Evolutionary conservation across 2,797 vertebrate genomes (phyloP), one percentile per base, ranked within the genome.

Genomic region (Poliocrania exsul): DNA sequence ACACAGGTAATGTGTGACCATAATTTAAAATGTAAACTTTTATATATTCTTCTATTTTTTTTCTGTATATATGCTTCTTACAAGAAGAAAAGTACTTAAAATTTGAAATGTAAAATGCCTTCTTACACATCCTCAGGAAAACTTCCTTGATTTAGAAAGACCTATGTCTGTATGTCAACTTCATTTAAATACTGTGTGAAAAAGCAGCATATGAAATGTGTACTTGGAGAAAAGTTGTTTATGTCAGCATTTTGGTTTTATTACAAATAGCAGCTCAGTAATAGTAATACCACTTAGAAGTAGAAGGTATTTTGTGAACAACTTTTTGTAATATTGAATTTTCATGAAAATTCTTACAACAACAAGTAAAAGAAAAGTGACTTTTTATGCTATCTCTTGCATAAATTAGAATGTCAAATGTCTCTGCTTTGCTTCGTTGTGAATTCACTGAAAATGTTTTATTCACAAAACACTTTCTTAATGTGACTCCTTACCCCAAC

Each of bases 201-300:
- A 90, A 89, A 70, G 13, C 37, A 78, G 35, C n/a, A 57, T 44
- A 58, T 74, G 53, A 93, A 92, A 77, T 40, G 11, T 50, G 13
- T 54, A 54, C n/a, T 64, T 82, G 57, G 18, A 84, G 47, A 61
- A 95, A 73, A 2, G 86, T 58, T 60, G 9, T 57, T 71, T 53
- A 80, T 47, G 24, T 94, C 92, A 93, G 64, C 84, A 64, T 70
- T 90, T 88, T 81, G 13, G 4, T 85, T 91, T 77, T 82, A 81
- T 89, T 85, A 47, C n/a, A 85, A 82, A 73, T 29, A 82, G 8
- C 33, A 71, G 5, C 25, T 85, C 60, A 57, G 69, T 86, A 61
- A 78, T 21, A 78, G 29, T 28, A 60, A 28, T 69, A 49, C 18
- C 6, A 53, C 61, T 56, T 67, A 50, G 33, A 86, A 84, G 50